Base-by-base conservation (phyloP, 2,113 vertebrate genomes). In the Pavo muticus region DNA sequence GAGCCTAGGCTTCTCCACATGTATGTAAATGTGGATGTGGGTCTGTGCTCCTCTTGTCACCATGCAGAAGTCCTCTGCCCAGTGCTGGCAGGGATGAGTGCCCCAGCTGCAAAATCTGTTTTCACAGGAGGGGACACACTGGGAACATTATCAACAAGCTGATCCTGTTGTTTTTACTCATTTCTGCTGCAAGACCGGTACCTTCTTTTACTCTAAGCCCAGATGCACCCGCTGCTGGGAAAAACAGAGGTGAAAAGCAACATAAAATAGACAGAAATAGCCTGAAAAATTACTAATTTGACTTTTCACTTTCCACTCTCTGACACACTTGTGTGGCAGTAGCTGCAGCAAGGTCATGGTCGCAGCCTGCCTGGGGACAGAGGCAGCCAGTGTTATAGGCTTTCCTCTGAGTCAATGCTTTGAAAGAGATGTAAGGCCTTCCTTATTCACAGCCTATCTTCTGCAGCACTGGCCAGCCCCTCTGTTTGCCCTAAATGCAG, bases 181-280 rank as follows among this genome's bases (percentile, higher is more conserved):
- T 60, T 47, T 59, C 59, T 74, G 50, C 48, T 30, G 2, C 18
- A 7, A 23, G 11, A 3, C 23, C 5, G 14, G 9, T 39, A 24
- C 32, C 19, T 4, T 45, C 35, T 25, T 47, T 56, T 14, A 48
- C 30, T 65, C 45, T 59, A 56, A 70, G 17, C 17, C 45, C 32
- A 12, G 0, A 32, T 59, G 61, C 95, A 94, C 91, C 93, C 83
- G 86, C 90, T 95, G 84, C 83, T 94, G 95, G 95, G 73, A 75
- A 54, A 84, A 88, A 30, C 6, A 84, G 56, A 91, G 71, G 14
- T 65, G 61, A 60, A 88, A 94, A 42, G 14, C 40, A 40, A 40
- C 19, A 6, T 25, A 10, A 72, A 61, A 39, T 1, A 7, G 60
- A 24, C 47, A 75, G 57, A 84, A 84, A 13, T 42, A 8, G 6